A percentile compares a stretch with the other conserved stretches of the same genome.
phyloP scores from a whole-genome alignment of 2,797 vertebrate species.

The Hydrophis major region DNA sequence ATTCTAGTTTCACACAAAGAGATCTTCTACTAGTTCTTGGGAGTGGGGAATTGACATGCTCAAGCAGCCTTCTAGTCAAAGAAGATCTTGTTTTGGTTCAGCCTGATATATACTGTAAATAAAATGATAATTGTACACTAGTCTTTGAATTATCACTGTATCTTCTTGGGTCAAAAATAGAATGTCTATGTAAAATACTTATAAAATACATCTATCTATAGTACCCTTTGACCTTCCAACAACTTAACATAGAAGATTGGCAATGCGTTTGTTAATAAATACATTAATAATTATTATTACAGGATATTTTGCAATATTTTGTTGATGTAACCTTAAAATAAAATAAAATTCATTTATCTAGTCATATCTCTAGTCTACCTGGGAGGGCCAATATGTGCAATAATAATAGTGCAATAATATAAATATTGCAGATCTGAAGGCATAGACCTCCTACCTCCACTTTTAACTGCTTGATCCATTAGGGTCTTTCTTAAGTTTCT shows the following conservation, averaged over 20 bases:
- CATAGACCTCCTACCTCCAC: not conserved
- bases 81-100: not conserved
- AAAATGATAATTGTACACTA: not conserved
- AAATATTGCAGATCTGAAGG: not conserved
- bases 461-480: not conserved
- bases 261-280: not conserved
- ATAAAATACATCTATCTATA: not conserved
- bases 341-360: not conserved
- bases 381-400: not conserved
- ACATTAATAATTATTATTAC: not conserved
- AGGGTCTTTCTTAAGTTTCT: not conserved
- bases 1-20: not conserved
- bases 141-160: not conserved
- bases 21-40: not conserved
- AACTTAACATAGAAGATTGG: not conserved
- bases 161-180: not conserved
- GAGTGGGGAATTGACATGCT: not conserved
- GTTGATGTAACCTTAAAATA: not conserved
- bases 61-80: not conserved
- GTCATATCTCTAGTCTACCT: not conserved
- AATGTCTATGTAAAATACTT: too few relatives aligned
- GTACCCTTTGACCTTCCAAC: not conserved
- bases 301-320: not conserved
- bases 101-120: not conserved
- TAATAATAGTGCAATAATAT: not conserved